Base-by-base conservation (phyloP, 2,113 vertebrate species). In the Prionailurus viverrinus region DNA sequence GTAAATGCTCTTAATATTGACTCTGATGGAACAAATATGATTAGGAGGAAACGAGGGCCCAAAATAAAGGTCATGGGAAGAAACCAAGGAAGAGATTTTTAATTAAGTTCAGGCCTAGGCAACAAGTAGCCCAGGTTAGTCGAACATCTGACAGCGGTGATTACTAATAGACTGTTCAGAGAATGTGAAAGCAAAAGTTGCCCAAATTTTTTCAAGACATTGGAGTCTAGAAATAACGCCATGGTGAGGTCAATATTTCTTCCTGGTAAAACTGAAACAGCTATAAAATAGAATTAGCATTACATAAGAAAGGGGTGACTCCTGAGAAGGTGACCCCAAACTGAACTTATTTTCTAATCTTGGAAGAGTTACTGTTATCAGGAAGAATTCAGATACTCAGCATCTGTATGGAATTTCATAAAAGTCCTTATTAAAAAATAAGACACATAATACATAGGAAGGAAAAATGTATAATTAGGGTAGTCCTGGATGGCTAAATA, bases 331-430 rank as follows among this genome's bases (percentile, higher is more conserved):
- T 84, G n/a, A 63, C 12, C 16, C 8, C 61, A 92, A 86, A 79
- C 15, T 74, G 53, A 94, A 3, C 73, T 65, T 74, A 61, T 61
- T 71, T 93, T 76, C 65, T 73, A 89, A 94, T 86, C 81, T 84
- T 94, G 63, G 81, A 76, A 82, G n/a, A 23, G 31, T 63, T 45
- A 96, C 36, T 78, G 53, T 45, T 58, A 89, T 36, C 66, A 23
- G 33, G 36, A 2, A 90, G 33, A 91, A 88, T 69, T 80, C 85
- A 91, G 65, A 65, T 36, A 78, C 18, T 73, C 8, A 51, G 61
- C 2, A 36, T 71, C 45, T 31, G 51, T 71, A 61, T 25, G 66
- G 41, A 93, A 91, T 78, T 83, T 94, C n/a, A 83, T 36, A 80
- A 91, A 51, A 13, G 13, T 2, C 3, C 85, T 48, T 85, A 89